Conservation (phyloP, 2,113 vertebrate genomes). For the Todiramphus chloris region DNA sequence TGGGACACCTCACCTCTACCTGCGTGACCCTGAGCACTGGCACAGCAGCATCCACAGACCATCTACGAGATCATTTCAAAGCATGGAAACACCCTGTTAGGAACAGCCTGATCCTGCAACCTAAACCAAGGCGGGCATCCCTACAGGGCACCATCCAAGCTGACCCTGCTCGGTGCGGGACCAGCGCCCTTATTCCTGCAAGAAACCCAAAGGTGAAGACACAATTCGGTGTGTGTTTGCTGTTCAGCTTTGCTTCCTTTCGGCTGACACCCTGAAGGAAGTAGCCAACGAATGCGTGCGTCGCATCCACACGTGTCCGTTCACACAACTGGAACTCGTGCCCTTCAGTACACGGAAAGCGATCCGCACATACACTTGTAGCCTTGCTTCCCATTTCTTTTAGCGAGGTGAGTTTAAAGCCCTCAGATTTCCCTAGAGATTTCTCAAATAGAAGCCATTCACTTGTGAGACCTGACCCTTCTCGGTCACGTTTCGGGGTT, state of each 20-base stretch:
- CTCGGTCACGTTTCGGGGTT: not conserved
- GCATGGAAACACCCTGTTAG: not conserved
- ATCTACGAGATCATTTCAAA: not conserved
- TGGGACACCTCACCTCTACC: not conserved
- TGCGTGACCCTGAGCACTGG: not conserved
- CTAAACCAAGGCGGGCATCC: not conserved
- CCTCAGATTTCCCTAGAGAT: not conserved
- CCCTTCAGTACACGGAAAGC: not conserved
- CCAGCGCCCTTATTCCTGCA: not conserved
- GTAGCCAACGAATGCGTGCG: not conserved
- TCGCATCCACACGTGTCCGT: not conserved
- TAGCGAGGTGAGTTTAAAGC: not conserved
- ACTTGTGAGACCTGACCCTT: not conserved
- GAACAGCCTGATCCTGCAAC: not conserved
- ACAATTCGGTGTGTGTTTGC: not conserved
- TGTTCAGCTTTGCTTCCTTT: not conserved
- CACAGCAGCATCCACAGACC: not conserved
- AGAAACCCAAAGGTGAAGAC: not conserved
- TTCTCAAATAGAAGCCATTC: not conserved
- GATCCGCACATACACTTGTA: not conserved
- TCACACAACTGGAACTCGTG: rapidly evolving
- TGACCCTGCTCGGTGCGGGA: not conserved
- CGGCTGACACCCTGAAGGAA: not conserved
- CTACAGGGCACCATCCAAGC: not conserved
- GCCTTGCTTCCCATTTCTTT: not conserved